Evolutionary conservation across 2,888 invertebrate species (phyloP), one percentile per base, ranked within the genome.

Genomic region (Drosophila prostipennis): DNA sequence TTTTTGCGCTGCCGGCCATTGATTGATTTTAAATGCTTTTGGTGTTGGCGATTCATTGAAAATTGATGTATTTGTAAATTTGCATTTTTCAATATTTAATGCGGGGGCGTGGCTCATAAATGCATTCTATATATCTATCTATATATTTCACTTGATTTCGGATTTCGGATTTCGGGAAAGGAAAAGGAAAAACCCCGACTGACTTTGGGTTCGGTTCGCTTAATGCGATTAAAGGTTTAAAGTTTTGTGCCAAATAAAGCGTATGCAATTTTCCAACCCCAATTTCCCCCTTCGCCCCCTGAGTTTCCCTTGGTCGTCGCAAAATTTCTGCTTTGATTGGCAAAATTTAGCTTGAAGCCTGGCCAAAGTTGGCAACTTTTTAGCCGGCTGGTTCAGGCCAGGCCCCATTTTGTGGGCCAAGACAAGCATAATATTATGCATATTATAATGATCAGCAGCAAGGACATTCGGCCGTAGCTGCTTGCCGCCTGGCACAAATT

Each of bases 201-300:
- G 63, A 72, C 61, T 71, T 71, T 55, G 39, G 61, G 29, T 26
- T 45, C 82, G 72, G 79, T 13, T 48, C 82, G 76, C 74, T 80
- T 85, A 87, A 85, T 85, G 85, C 85, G 85, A 87, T 85, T 85
- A 87, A 83, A 77, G 79, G 83, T 80, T 87, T 85, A 87, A 81
- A 85, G 80, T 82, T 85, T 79, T 82, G 77, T 74, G 79, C 76
- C 77, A 78, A 85, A 85, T 85, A 85, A 82, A 85, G 83, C 86
- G 80, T 79, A 69, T 59, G 53, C 58, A 64, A 42, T 54, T 42
- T n/a, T 19, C 32, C 51, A 14, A 0, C 45, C 29, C 19, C 16
- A 26, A 26, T 26, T 26, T 5, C 0, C 26, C 19, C 19, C 19
- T 2, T 19, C 19, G 1, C 19, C 19, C 19, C 19, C 1, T 2